Percentiles rank a stretch among this genome's conserved stretches.
These are phyloP conservation scores for Melipona bicolor DNA, from an alignment of 2,888 invertebrate species.

Conservation along the genomic window DNA sequence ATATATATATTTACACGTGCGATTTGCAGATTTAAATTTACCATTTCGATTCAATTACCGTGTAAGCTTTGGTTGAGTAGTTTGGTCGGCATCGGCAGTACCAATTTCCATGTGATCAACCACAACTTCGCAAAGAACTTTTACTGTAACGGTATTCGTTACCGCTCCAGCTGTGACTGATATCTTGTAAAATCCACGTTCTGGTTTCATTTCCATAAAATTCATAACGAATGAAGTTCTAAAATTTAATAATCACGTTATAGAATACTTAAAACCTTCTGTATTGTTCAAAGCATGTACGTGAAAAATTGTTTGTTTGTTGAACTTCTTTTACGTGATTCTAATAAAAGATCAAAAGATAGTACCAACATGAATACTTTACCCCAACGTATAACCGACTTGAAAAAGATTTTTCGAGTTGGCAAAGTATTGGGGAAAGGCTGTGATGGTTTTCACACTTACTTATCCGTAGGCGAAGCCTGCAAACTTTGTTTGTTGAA, in stretches of 20 bases:
- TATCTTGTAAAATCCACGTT: slow-evolving; percentile 94
- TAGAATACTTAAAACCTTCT: background rate
- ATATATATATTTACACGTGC: no score
- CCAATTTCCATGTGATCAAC: slow-evolving; percentile 93
- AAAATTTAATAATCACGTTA: slow-evolving; percentile 31
- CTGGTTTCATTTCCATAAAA: slow-evolving; percentile 90
- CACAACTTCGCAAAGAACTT: slow-evolving; percentile 91
- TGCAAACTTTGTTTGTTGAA: slow-evolving; percentile 87
- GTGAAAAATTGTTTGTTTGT: slow-evolving; percentile 58
- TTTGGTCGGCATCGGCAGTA: slow-evolving; percentile 95
- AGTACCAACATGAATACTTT: slow-evolving; percentile 75
- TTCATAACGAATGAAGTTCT: slow-evolving; percentile 91
- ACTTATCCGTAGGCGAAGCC: slow-evolving; percentile 82
- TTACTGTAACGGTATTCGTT: slow-evolving; percentile 86
- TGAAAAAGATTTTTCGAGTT: slow-evolving; percentile 64
- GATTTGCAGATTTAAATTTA: background rate
- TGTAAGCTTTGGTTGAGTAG: slow-evolving; percentile 91
- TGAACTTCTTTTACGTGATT: slow-evolving; percentile 57
- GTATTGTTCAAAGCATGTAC: no score
- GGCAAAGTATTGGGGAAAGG: slow-evolving; percentile 81
- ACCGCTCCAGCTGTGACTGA: slow-evolving; percentile 90
- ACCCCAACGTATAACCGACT: slow-evolving; percentile 83
- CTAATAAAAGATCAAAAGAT: slow-evolving; percentile 58
- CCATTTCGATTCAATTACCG: slow-evolving; percentile 81
- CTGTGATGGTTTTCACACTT: slow-evolving; percentile 15